These are phyloP conservation scores for Anastrepha ludens DNA, from an alignment of 1,140 invertebrate genomes.

Conservation along the genomic window DNA sequence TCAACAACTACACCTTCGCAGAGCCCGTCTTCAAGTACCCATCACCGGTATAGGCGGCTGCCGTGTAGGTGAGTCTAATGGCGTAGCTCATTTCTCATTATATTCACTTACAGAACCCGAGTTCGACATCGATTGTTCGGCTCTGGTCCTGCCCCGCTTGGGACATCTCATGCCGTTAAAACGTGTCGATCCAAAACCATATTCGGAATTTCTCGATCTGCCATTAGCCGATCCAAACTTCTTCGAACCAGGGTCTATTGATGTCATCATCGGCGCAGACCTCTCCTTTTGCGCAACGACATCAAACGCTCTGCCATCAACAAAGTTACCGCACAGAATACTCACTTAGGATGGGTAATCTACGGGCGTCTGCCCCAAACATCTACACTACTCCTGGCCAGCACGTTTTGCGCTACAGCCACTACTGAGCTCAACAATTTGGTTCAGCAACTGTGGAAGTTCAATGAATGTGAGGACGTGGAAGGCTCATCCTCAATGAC, in stretches of 20 bases:
- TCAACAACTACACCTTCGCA: conserved; percentile 33
- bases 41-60: conserved; percentile 31
- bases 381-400: too few species aligned
- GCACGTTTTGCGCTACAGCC: too few species aligned
- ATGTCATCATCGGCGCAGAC: conserved; percentile 41
- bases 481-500: too few species aligned
- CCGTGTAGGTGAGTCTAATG: background rate
- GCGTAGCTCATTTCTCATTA: background rate
- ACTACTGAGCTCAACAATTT: too few species aligned
- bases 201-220: background rate
- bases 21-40: conserved; percentile 12
- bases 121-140: background rate
- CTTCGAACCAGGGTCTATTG: conserved; percentile 35
- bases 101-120: background rate
- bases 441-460: too few species aligned
- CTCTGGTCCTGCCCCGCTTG: background rate
- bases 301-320: too few species aligned
- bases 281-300: background rate
- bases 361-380: too few species aligned
- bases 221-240: conserved; percentile 12
- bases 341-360: too few species aligned
- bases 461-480: too few species aligned
- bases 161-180: background rate
- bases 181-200: background rate
- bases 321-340: too few species aligned